phyloP scores from a whole-genome alignment of 1,140 invertebrate species.

The Laupala kohalensis region DNA sequence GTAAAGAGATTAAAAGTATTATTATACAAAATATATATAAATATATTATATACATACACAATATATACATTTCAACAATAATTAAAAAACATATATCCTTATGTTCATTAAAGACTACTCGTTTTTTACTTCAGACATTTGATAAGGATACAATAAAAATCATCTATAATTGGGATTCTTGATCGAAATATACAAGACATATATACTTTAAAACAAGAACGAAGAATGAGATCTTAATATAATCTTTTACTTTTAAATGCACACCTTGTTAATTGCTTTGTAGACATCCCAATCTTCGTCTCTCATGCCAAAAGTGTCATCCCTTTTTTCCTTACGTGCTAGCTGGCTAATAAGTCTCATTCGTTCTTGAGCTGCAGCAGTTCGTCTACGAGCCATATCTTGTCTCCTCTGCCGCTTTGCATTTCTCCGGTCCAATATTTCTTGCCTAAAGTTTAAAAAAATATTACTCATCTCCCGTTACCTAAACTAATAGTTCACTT shows the following conservation, averaged over 20 bases:
- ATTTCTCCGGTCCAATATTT: slow-evolving; percentile 50
- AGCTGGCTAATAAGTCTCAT: slow-evolving; percentile 88
- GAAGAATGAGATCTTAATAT: background rate
- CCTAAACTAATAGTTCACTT: background rate
- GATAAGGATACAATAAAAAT: too few relatives aligned
- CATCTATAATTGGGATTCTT: too few relatives aligned
- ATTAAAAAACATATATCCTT: too few relatives aligned
- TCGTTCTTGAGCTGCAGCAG: slow-evolving; percentile 78
- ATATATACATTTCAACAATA: too few relatives aligned
- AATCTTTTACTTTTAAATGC: background rate
- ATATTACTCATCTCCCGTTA: background rate
- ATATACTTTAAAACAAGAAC: background rate
- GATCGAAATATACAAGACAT: background rate
- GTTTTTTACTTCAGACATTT: too few relatives aligned
- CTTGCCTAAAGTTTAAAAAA: slow-evolving; percentile 29
- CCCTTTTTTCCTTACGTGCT: slow-evolving; percentile 70
- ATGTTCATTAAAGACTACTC: too few relatives aligned
- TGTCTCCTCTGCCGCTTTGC: slow-evolving; percentile 62
- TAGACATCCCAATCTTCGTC: slow-evolving; percentile 96
- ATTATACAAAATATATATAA: too few relatives aligned
- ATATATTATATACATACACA: too few relatives aligned
- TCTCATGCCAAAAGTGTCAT: slow-evolving; percentile 78
- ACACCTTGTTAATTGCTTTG: slow-evolving; percentile 74
- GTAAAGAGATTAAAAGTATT: too few relatives aligned
- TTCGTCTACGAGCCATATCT: slow-evolving; percentile 78